These are phyloP conservation scores for Callochromis pleurospilus DNA, from an alignment of 2,113 vertebrate genomes.

Conservation along the genomic window DNA sequence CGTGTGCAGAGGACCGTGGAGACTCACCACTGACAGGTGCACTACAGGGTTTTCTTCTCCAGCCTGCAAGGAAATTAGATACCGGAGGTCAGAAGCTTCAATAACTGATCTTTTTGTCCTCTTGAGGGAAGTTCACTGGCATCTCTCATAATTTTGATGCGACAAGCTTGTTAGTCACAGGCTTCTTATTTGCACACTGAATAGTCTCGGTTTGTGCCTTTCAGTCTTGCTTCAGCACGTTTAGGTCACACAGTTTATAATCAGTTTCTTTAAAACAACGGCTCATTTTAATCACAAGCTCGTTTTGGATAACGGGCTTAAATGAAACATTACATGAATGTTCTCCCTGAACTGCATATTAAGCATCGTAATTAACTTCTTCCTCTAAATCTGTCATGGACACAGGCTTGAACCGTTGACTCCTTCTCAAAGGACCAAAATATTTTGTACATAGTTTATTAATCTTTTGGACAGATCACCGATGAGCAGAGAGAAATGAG, in stretches of 20 bases:
- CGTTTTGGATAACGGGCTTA: neutral
- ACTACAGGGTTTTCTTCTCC: slow-evolving; percentile 90
- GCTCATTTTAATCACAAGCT: neutral
- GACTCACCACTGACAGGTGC: slow-evolving; percentile 86
- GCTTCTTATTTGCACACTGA: neutral
- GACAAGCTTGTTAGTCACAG: neutral
- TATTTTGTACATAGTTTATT: neutral
- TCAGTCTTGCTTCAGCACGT: neutral
- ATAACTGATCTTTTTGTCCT: neutral
- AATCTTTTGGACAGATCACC: neutral
- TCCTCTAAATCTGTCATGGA: neutral
- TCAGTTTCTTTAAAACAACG: neutral
- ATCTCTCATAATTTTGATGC: neutral
- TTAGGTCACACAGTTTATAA: neutral
- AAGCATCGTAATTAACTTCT: neutral
- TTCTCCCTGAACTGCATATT: neutral
- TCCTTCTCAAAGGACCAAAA: neutral
- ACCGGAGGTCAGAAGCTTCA: neutral
- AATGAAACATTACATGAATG: neutral
- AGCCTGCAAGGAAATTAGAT: slow-evolving; percentile 68
- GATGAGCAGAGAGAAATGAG: neutral
- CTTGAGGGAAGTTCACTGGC: neutral
- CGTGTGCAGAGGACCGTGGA: slow-evolving; percentile 90
- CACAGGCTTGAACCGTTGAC: neutral
- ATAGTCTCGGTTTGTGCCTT: neutral